These are phyloP conservation scores for Bujurquina vittata DNA, from an alignment of 2,113 vertebrate genomes.

Conservation along the genomic window DNA sequence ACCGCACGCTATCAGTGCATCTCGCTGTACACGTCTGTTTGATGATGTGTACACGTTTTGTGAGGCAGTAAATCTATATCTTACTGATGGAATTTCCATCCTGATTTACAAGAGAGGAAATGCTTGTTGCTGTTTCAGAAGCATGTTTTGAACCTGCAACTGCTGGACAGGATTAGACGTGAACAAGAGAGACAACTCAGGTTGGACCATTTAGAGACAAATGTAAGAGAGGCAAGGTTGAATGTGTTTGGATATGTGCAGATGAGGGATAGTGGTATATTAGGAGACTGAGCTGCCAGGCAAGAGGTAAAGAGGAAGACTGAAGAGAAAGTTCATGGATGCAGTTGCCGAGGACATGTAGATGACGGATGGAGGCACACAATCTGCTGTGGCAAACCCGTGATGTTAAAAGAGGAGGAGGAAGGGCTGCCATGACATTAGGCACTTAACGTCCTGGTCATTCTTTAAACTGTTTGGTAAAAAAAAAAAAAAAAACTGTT, in stretches of 20 bases:
- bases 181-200: background rate
- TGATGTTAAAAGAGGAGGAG: too few species aligned
- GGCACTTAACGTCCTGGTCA: background rate
- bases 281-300: background rate
- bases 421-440: background rate
- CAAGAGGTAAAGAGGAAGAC: background rate
- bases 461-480: background rate
- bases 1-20: background rate
- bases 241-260: background rate
- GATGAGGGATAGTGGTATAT: background rate
- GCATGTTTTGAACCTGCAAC: background rate
- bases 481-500: too few species aligned
- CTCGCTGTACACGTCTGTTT: background rate
- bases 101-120: background rate
- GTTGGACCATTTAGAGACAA: background rate
- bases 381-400: background rate
- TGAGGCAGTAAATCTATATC: too few species aligned
- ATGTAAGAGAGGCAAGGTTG: too few species aligned
- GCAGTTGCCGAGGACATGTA: background rate
- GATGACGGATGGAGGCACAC: background rate
- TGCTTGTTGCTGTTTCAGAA: background rate
- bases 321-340: background rate
- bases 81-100: too few species aligned
- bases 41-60: background rate
- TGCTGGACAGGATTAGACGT: background rate